Evolutionary conservation across 1,140 invertebrate species (phyloP), one percentile per base, ranked within the genome.

Genomic region (Drosophila tropicalis): DNA sequence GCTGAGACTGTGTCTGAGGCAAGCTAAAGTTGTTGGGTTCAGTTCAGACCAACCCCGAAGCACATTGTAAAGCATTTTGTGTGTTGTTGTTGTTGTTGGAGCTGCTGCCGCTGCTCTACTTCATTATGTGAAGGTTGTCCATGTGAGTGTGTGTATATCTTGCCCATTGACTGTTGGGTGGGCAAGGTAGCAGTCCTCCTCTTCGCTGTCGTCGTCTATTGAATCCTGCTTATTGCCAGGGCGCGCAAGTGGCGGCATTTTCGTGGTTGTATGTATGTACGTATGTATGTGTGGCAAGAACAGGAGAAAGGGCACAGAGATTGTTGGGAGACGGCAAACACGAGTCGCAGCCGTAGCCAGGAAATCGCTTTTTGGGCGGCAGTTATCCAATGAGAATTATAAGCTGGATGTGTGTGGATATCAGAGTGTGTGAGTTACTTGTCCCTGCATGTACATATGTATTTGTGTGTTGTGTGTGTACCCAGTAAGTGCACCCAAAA

Each of bases 71-170:
- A 51, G 17, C 15, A 51, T 60, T 63, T 29, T 40, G 32, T 29
- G 17, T 74, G 25, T 29, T 29, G 25, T 29, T 29, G 5, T 29
- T 29, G 5, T 29, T 29, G 58, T 72, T 72, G 69, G 32, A 62
- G 34, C 44, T 36, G 70, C 34, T 62, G 47, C 51, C 75, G 72
- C 47, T 77, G 79, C 74, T 83, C 71, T 87, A 87, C 82, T 85
- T 87, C 83, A 85, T 85, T 87, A 85, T 85, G 83, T 66, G 83
- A 67, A 87, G 86, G 75, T 62, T 12, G 36, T 29, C 12, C 62
- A 17, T 62, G 17, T 62, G 40, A 44, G 5, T 40, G 15, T 63
- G 29, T 62, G 15, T 65, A 47, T 58, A 40, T 70, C 29, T 36
- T 41, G 36, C 61, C 41, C 12, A n/a, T 15, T 22, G 40, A 13